A percentile compares a stretch with the other conserved stretches of the same genome.
Evolutionary conservation across 2,797 vertebrate genomes (phyloP).

Genomic region (Scleropages formosus): DNA sequence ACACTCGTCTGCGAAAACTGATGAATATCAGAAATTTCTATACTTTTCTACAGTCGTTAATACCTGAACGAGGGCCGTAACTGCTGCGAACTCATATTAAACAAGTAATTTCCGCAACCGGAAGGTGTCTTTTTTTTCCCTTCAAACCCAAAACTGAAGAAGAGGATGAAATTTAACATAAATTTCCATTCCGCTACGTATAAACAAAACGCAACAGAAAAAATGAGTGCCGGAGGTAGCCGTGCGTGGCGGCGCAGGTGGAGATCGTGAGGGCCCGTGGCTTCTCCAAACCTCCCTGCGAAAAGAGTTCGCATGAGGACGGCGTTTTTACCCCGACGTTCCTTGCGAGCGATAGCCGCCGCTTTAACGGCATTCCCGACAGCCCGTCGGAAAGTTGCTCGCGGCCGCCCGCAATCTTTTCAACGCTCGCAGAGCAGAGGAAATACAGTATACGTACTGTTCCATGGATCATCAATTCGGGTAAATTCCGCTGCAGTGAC

Average conservation of each 20-base stretch:
- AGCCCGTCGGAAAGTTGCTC: constrained; percentile 2
- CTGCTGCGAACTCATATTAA: neutral
- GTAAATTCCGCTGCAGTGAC: neutral
- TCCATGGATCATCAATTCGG: neutral
- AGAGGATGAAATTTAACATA: neutral
- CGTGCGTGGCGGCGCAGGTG: constrained; percentile 22
- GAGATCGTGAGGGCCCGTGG: constrained; percentile 29
- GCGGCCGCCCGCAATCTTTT: neutral
- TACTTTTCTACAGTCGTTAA: constrained; percentile 57
- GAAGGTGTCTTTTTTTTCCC: neutral
- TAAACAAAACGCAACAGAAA: neutral
- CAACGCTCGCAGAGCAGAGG: no score
- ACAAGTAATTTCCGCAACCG: neutral
- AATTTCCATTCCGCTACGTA: constrained; percentile 1
- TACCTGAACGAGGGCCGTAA: constrained; percentile 38
- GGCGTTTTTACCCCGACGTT: constrained; percentile 23
- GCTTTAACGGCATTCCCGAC: constrained; percentile 20
- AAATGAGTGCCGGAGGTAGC: constrained; percentile 41
- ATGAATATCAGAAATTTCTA: constrained; percentile 60
- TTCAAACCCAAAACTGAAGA: neutral
- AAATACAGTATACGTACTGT: neutral
- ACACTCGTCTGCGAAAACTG: constrained; percentile 46
- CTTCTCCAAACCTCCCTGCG: constrained; percentile 50
- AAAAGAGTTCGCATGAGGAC: constrained; percentile 71
- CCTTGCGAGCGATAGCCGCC: neutral